Conservation (phyloP, 2,797 vertebrate genomes). For the Enteromius fasciolatus region DNA sequence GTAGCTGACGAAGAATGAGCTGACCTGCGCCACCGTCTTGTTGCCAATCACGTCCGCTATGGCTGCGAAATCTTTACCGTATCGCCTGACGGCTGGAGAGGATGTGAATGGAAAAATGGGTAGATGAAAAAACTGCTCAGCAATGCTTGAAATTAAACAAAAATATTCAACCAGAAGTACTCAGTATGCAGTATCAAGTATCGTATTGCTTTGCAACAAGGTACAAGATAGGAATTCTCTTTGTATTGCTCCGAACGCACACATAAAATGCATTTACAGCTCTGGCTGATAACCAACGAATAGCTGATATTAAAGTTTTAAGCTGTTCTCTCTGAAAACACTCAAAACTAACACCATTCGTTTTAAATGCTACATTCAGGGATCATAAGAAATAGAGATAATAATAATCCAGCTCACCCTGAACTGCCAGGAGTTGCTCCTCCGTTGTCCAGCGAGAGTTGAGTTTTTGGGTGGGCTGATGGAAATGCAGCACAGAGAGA, state of each 20-base stretch:
- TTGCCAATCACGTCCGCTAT: slow-evolving; percentile 91
- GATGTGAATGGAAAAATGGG: background rate
- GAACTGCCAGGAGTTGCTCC: slow-evolving; percentile 92
- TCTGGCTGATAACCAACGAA: background rate
- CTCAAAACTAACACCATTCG: background rate
- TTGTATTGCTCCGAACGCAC: background rate
- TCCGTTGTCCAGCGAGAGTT: slow-evolving; percentile 93
- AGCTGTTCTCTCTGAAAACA: background rate
- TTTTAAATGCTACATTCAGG: background rate
- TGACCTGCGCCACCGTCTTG: slow-evolving; percentile 88
- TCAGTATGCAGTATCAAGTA: too few species aligned
- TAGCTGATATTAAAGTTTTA: background rate
- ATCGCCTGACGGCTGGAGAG: slow-evolving; percentile 84
- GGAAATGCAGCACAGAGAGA: background rate
- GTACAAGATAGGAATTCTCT: background rate
- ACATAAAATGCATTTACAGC: background rate
- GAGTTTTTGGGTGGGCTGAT: slow-evolving; percentile 83
- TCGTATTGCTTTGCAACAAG: background rate
- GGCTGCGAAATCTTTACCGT: slow-evolving; percentile 88
- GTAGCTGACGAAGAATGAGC: slow-evolving; percentile 91
- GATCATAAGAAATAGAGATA: background rate
- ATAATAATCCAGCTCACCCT: slow-evolving; percentile 78
- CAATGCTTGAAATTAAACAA: background rate
- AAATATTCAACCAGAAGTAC: background rate
- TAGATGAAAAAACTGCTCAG: background rate